Evolutionary conservation across 2,113 vertebrate genomes (phyloP).

Genomic region (Polypterus bichir): DNA sequence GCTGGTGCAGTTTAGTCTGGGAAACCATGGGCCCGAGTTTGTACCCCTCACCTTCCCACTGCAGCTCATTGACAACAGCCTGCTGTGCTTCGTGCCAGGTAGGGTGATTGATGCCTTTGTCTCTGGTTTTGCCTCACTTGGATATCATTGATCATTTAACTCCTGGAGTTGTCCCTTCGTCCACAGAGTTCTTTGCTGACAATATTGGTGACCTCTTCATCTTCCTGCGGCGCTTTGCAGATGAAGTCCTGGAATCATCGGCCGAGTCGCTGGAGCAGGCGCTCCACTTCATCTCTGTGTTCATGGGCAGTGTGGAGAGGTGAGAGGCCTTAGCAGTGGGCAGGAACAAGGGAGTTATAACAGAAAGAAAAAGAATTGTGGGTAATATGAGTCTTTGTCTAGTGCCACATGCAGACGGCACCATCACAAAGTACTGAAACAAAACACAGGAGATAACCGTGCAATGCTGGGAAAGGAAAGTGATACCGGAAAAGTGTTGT

Average conservation of each 20-base stretch:
- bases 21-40: conserved; percentile 67
- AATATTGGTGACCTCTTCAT: conserved; percentile 94
- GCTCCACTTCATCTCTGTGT: conserved; percentile 83
- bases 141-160: not conserved
- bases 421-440: too few species aligned
- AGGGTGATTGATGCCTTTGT: conserved; percentile 10
- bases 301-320: conserved; percentile 91
- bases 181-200: conserved; percentile 88
- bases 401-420: too few species aligned
- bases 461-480: too few species aligned
- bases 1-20: conserved; percentile 75
- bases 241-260: conserved; percentile 81
- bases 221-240: conserved; percentile 86
- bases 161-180: conserved; percentile 7
- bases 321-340: conserved; percentile 22
- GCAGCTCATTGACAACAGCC: conserved; percentile 51
- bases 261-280: conserved; percentile 78
- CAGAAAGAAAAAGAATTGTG: too few species aligned
- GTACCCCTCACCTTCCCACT: conserved; percentile 71
- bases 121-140: not conserved
- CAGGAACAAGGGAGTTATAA: too few species aligned
- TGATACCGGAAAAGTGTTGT: too few species aligned
- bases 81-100: conserved; percentile 85
- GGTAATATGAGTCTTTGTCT: too few species aligned
- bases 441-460: too few species aligned